These are phyloP conservation scores for Rhingia campestris DNA, from an alignment of 2,888 invertebrate species.

Conservation along the genomic window DNA sequence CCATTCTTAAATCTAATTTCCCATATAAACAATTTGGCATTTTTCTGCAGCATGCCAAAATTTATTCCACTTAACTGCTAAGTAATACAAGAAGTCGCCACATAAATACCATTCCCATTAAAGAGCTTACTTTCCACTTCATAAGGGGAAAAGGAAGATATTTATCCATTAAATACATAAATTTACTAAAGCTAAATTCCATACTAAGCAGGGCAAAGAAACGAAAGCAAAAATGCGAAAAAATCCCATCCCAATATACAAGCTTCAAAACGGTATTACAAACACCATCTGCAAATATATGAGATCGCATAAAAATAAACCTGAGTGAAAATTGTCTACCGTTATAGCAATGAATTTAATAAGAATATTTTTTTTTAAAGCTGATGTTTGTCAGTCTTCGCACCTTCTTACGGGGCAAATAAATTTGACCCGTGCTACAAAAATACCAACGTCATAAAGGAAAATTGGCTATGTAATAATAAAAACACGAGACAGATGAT, in stretches of 20 bases:
- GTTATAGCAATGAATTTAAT: constrained; percentile 66
- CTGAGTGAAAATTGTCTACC: constrained; percentile 62
- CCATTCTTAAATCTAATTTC: no score
- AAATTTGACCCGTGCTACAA: constrained; percentile 42
- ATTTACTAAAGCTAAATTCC: constrained; percentile 32
- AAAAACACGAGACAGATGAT: constrained; percentile 54
- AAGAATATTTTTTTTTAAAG: constrained; percentile 49
- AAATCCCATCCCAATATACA: constrained; percentile 1
- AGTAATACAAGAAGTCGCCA: constrained; percentile 24
- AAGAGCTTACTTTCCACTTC: constrained; percentile 22
- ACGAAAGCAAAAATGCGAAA: constrained; percentile 6
- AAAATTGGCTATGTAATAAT: constrained; percentile 24
- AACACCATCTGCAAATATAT: constrained; percentile 68
- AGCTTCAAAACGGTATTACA: constrained; percentile 27
- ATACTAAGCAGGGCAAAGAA: neutral
- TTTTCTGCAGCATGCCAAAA: neutral
- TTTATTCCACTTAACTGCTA: constrained; percentile 16
- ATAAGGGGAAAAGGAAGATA: constrained; percentile 13
- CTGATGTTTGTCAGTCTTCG: constrained; percentile 58
- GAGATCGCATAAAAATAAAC: constrained; percentile 62
- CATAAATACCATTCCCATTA: constrained; percentile 28
- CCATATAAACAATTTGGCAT: no score
- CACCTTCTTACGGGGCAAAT: constrained; percentile 25
- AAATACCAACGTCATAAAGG: constrained; percentile 11
- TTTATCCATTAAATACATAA: constrained; percentile 37